A percentile compares a stretch with the other conserved stretches of the same genome.
Evolutionary conservation across 2,113 vertebrate species (phyloP).

Genomic region (Microtus oregoni): DNA sequence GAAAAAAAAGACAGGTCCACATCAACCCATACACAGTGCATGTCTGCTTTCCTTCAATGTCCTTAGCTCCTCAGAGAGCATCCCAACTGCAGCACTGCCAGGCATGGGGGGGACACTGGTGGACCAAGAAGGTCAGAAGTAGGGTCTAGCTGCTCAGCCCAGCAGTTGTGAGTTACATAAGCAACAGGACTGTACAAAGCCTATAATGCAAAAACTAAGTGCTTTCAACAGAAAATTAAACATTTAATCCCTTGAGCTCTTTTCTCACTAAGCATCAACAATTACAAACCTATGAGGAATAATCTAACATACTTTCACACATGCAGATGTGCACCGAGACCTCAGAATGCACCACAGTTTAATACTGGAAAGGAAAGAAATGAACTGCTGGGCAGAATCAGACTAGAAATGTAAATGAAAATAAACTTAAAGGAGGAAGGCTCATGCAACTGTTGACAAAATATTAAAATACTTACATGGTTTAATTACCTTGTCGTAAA

Average conservation of each 20-base stretch:
- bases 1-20: neutral
- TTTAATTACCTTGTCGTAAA: conserved; percentile 59
- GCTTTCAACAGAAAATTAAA: conserved; percentile 52
- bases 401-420: conserved; percentile 61
- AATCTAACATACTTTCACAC: conserved; percentile 1
- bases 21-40: neutral
- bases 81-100: neutral
- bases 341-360: neutral
- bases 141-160: neutral
- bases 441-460: conserved; percentile 48
- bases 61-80: conserved; percentile 21
- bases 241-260: conserved; percentile 43
- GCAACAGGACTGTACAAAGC: neutral
- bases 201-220: neutral
- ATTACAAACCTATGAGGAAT: conserved; percentile 26
- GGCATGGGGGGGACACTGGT: neutral
- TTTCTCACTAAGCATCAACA: conserved; percentile 57
- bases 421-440: neutral
- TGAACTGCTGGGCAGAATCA: neutral
- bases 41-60: neutral
- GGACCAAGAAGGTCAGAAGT: neutral
- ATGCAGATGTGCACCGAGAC: conserved; percentile 1
- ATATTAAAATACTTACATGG: conserved; percentile 53
- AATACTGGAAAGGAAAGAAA: conserved; percentile 55
- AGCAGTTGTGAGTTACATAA: neutral